phyloP scores from a whole-genome alignment of 2,888 invertebrate genomes.

The Leptinotarsa haldemani region DNA sequence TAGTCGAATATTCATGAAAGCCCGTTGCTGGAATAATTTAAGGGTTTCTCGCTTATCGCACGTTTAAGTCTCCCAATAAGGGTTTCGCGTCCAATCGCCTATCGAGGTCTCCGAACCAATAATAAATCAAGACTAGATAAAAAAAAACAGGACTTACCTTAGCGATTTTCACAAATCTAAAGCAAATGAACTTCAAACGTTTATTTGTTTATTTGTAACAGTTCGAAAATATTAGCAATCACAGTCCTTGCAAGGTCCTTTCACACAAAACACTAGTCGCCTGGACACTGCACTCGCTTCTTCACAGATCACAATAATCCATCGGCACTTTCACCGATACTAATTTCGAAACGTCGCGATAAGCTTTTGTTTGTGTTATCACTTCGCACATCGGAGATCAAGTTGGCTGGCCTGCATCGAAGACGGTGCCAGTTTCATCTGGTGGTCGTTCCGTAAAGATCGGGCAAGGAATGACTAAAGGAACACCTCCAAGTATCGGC shows the following conservation, averaged over 20 bases:
- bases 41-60: not conserved
- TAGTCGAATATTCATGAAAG: not conserved
- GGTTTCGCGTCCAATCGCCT: constrained; percentile 7
- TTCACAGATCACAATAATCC: constrained; percentile 48
- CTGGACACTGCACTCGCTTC: constrained; percentile 31
- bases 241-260: constrained; percentile 50
- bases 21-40: not conserved
- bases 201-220: too few relatives aligned
- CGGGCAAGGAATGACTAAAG: constrained; percentile 61
- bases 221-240: not conserved
- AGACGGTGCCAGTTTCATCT: constrained; percentile 35
- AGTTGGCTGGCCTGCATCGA: constrained; percentile 31
- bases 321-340: constrained; percentile 59
- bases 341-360: constrained; percentile 60
- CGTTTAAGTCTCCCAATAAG: not conserved
- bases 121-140: not conserved
- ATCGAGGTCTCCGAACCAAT: constrained; percentile 39
- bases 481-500: constrained; percentile 60
- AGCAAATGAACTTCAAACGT: too few relatives aligned
- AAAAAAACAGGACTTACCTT: not conserved
- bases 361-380: constrained; percentile 52
- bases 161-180: too few relatives aligned
- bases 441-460: constrained; percentile 51
- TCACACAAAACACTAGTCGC: constrained; percentile 36
- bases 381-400: constrained; percentile 22